Conservation (phyloP, 2,888 invertebrate species). For the Gymnocheta viridis region DNA sequence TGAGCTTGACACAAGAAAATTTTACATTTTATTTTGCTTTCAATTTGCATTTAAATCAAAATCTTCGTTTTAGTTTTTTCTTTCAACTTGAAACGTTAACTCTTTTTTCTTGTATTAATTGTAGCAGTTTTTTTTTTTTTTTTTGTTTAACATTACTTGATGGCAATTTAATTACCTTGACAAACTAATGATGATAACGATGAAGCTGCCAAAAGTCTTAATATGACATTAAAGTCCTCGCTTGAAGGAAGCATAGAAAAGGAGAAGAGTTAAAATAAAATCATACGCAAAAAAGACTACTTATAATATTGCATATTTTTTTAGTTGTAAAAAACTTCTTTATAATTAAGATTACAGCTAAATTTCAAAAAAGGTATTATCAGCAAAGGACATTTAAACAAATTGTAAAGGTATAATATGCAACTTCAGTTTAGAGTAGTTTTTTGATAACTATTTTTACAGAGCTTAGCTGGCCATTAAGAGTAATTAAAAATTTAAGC, state of each 20-base stretch:
- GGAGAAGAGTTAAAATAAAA: neutral
- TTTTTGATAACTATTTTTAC: conserved; percentile 21
- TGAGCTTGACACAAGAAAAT: conserved; percentile 22
- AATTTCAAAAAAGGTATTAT: conserved; percentile 32
- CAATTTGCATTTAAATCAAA: conserved; percentile 67
- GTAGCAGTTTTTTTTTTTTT: conserved; percentile 54
- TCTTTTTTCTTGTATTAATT: conserved; percentile 42
- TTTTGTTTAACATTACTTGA: conserved; percentile 61
- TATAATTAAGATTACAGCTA: conserved; percentile 57
- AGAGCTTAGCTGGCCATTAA: conserved; percentile 63
- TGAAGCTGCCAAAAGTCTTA: conserved; percentile 57
- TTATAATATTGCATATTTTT: conserved; percentile 14
- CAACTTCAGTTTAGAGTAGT: neutral
- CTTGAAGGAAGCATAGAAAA: neutral
- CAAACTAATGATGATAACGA: conserved; percentile 65
- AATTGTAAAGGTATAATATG: conserved; percentile 47
- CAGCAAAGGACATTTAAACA: conserved; percentile 33
- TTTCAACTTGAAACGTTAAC: conserved; percentile 38
- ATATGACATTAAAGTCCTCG: conserved; percentile 24
- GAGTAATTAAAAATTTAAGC: conserved; percentile 54
- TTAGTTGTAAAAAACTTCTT: conserved; percentile 14
- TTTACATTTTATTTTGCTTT: conserved; percentile 20
- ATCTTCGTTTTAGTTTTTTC: neutral
- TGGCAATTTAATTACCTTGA: conserved; percentile 68
- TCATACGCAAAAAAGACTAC: neutral